phyloP scores from a whole-genome alignment of 2,113 vertebrate species.

The Callocephalon fimbriatum region DNA sequence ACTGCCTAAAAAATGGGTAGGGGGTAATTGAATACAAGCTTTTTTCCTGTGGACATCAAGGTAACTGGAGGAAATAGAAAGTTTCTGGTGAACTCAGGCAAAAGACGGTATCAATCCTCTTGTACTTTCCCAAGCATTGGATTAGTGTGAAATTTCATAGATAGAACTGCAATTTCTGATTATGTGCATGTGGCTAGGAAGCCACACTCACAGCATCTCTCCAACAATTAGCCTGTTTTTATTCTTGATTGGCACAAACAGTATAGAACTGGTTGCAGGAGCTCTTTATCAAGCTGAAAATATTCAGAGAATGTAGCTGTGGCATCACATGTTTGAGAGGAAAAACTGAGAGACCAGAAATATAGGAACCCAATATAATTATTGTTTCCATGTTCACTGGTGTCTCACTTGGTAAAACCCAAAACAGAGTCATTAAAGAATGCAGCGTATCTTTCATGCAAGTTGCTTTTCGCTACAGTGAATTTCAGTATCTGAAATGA shows the following conservation, averaged over 20 bases:
- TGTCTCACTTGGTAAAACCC: not conserved
- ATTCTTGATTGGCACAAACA: not conserved
- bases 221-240: not conserved
- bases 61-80: not conserved
- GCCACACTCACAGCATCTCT: not conserved
- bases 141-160: not conserved
- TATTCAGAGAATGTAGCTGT: not conserved
- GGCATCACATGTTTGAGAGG: not conserved
- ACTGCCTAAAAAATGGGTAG: not conserved
- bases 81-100: not conserved
- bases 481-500: not conserved
- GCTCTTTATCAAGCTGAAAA: not conserved
- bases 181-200: not conserved
- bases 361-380: not conserved
- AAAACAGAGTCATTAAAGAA: not conserved
- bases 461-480: not conserved
- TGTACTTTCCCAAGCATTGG: not conserved
- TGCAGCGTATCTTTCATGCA: not conserved
- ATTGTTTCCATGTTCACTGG: not conserved
- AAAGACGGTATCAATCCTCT: not conserved
- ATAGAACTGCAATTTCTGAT: not conserved
- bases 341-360: not conserved
- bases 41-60: not conserved
- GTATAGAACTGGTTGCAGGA: not conserved
- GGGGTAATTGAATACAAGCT: fast-evolving